Evolutionary conservation across 1,140 invertebrate species (phyloP), one percentile per base, ranked within the genome.

Genomic region (Holotrichia oblita): DNA sequence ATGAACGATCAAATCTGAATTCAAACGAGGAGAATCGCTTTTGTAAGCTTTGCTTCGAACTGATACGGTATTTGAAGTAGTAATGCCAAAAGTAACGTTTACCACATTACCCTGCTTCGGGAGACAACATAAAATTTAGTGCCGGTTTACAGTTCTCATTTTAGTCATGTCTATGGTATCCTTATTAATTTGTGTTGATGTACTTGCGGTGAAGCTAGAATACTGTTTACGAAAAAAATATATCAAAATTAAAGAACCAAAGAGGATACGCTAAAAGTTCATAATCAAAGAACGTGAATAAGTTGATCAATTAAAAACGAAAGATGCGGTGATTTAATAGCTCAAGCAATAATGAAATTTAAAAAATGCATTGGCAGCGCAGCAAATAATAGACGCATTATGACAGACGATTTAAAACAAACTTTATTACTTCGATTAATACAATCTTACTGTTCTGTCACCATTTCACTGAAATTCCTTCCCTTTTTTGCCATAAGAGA

Each of bases 321-420:
- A 34, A 69, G 22, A 14, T 69, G 61, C 61, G 61, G 61, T 69
- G 61, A 69, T 69, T 69, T 22, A 22, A 69, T 69, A 69, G 61
- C 61, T 17, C 61, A 69, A 27, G 61, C 61, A 69, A 12, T 69
- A 34, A 69, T 69, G 61, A 69, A 69, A 69, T 14, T 6, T 69
- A 69, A 24, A 14, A 22, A 7, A 69, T 69, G 61, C 61, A 69
- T 27, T 69, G 8, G 22, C 22, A 55, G 17, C 12, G 22, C 12
- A 27, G 20, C 61, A 27, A 14, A 34, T 34, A 22, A 27, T 22
- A 24, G 22, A 69, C 9, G 22, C 24, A 69, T 69, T 17, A 69
- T 69, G 48, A 55, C 22, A 7, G 9, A 27, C 9, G 61, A 69
- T 69, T 27, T 69, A 14, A 22, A 9, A 34, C 3, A 69, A 6